Percentiles rank a stretch among this genome's conserved stretches.
Evolutionary conservation across 1,140 invertebrate species (phyloP).

Genomic region (Trachymyrmex septentrionalis): DNA sequence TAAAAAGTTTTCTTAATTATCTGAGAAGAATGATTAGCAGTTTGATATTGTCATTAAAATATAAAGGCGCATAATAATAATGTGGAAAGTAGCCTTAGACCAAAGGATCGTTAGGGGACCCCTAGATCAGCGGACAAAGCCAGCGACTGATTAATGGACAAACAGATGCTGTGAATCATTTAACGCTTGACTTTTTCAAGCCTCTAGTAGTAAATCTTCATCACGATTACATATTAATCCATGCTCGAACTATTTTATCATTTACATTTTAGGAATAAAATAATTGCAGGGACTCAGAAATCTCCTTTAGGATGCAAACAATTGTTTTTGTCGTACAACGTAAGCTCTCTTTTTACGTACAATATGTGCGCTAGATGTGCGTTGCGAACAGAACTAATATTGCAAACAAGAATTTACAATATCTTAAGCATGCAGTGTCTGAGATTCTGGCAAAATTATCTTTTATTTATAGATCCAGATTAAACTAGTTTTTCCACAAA

Average conservation of each 20-base stretch:
- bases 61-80: background rate
- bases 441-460: background rate
- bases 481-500: background rate
- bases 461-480: background rate
- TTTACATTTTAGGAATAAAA: slow-evolving; percentile 65
- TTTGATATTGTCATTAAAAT: slow-evolving; percentile 20
- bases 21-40: background rate
- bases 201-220: slow-evolving; percentile 69
- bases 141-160: slow-evolving; percentile 70
- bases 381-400: background rate
- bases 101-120: slow-evolving; percentile 45
- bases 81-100: slow-evolving; percentile 21
- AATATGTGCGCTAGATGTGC: background rate
- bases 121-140: slow-evolving; percentile 45
- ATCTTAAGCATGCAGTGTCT: background rate
- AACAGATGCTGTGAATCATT: slow-evolving; percentile 71
- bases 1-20: background rate
- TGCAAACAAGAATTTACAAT: background rate
- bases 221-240: slow-evolving; percentile 65
- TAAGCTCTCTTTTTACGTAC: background rate
- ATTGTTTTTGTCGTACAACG: slow-evolving; percentile 8
- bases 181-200: slow-evolving; percentile 76
- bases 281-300: slow-evolving; percentile 72
- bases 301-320: background rate
- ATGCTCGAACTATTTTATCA: slow-evolving; percentile 75